These are phyloP conservation scores for Thaumatotibia leucotreta DNA, from an alignment of 1,140 invertebrate species.

Conservation along the genomic window DNA sequence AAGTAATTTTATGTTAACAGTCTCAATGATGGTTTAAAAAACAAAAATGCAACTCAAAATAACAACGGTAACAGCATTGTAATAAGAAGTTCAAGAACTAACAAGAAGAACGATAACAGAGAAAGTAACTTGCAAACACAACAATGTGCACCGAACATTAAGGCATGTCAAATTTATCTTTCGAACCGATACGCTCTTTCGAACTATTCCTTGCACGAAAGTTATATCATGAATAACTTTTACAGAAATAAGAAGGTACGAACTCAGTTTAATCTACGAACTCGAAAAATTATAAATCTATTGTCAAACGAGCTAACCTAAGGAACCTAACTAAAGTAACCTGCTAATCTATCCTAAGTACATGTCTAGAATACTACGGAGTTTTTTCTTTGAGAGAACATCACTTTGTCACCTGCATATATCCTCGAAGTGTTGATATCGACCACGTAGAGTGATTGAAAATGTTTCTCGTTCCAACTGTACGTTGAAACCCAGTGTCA, in stretches of 20 bases:
- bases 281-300: constrained; percentile 12
- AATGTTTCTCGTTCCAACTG: background rate
- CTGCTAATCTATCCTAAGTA: constrained; percentile 33
- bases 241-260: background rate
- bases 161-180: constrained; percentile 40
- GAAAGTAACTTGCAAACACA: constrained; percentile 36
- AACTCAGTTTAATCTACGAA: background rate
- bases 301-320: constrained; percentile 6
- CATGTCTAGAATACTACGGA: background rate
- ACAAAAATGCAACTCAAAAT: background rate
- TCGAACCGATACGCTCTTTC: constrained; percentile 13
- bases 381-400: constrained; percentile 49
- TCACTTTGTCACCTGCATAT: constrained; percentile 17
- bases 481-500: background rate
- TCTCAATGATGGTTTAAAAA: background rate
- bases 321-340: constrained; percentile 18
- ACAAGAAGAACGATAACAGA: constrained; percentile 38
- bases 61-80: background rate
- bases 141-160: constrained; percentile 69
- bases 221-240: background rate
- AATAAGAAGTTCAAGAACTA: constrained; percentile 12
- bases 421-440: constrained; percentile 9
- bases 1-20: background rate
- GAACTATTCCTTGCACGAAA: background rate
- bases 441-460: background rate